These are phyloP conservation scores for Xylocopa sonorina DNA, from an alignment of 1,140 invertebrate species.

Conservation along the genomic window DNA sequence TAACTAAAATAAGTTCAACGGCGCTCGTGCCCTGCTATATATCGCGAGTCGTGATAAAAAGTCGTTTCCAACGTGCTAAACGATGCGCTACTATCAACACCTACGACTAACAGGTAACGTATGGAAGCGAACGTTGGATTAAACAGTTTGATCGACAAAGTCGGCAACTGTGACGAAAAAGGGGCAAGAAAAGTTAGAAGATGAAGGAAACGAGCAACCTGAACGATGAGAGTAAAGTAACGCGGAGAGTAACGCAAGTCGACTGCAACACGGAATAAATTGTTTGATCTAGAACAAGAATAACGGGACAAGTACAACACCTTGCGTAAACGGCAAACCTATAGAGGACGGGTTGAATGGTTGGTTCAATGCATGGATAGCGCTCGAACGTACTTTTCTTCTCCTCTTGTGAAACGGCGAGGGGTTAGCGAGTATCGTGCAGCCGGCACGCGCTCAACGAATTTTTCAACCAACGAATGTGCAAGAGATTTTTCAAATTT, in stretches of 20 bases:
- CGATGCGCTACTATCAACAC: not conserved
- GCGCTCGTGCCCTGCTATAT: not conserved
- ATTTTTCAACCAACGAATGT: conserved; percentile 76
- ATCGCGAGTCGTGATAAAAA: conserved; percentile 10
- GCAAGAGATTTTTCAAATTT: not conserved
- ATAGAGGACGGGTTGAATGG: conserved; percentile 9
- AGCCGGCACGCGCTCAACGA: conserved; percentile 76
- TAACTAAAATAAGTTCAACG: conserved; percentile 39
- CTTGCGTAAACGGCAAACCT: not conserved
- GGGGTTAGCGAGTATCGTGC: conserved; percentile 68
- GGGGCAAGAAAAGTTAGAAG: not conserved
- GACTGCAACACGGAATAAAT: no score
- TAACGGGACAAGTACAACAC: conserved; percentile 21
- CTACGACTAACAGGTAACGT: not conserved
- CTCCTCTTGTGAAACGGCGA: conserved; percentile 42
- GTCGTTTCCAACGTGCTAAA: not conserved
- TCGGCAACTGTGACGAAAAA: no score
- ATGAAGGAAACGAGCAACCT: not conserved
- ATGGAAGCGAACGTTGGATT: not conserved
- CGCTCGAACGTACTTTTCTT: conserved; percentile 3
- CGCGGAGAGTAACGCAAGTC: not conserved
- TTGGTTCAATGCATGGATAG: conserved; percentile 9
- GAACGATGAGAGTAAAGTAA: not conserved
- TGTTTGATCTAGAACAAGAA: conserved; percentile 1
- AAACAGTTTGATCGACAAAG: not conserved